Conservation (phyloP, 2,888 invertebrate species). For the Melolontha melolontha region DNA sequence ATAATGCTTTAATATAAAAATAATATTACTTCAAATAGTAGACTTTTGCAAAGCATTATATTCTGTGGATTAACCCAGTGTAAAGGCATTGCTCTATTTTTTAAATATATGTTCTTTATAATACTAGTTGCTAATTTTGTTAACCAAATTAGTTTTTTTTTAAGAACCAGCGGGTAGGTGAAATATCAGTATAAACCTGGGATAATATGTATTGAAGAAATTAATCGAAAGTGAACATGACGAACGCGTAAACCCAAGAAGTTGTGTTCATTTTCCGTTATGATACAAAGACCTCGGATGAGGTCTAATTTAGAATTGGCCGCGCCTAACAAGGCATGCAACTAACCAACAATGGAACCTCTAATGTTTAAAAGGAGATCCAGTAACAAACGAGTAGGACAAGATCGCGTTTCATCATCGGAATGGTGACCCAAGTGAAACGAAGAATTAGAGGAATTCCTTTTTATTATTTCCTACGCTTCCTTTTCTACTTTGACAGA, state of each 20-base stretch:
- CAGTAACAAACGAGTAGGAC: conserved; percentile 10
- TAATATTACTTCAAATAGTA: too few relatives aligned
- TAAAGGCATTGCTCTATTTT: too few relatives aligned
- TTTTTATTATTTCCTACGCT: conserved; percentile 9
- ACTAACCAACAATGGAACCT: conserved; percentile 1
- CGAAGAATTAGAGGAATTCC: conserved; percentile 27
- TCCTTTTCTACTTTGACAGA: conserved; percentile 8
- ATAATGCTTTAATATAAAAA: too few relatives aligned
- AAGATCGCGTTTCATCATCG: conserved; percentile 18
- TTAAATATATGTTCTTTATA: too few relatives aligned
- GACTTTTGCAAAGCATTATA: too few relatives aligned
- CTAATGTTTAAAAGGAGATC: conserved; percentile 9
- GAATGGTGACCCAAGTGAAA: conserved; percentile 10
- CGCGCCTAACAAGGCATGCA: conserved; percentile 7
- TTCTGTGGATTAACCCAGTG: too few relatives aligned
- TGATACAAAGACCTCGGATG: conserved; percentile 9
- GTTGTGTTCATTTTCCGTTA: conserved; percentile 2
- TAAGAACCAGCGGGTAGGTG: too few relatives aligned
- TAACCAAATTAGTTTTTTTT: too few relatives aligned
- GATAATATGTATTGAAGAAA: too few relatives aligned
- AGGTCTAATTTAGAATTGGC: conserved; percentile 12
- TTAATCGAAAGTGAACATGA: too few relatives aligned
- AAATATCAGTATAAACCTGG: too few relatives aligned
- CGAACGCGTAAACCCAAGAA: not conserved
- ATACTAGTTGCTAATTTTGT: too few relatives aligned